These are phyloP conservation scores for Sminthopsis crassicaudata DNA, from an alignment of 2,113 vertebrate genomes.

Conservation along the genomic window DNA sequence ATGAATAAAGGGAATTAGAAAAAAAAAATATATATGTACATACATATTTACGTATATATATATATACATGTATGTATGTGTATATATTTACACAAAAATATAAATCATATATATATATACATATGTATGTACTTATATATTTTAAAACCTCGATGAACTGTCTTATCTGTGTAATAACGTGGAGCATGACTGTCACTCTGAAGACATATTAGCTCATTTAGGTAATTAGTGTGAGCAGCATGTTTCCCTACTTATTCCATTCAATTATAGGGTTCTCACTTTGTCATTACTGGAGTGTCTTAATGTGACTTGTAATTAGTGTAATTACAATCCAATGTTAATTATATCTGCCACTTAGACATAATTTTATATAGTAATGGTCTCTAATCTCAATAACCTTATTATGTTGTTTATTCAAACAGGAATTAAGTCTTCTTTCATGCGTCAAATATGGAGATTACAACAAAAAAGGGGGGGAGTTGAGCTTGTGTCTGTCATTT, in stretches of 20 bases:
- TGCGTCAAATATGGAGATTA: slow-evolving; percentile 88
- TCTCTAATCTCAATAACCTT: slow-evolving; percentile 89
- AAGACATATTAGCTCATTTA: slow-evolving; percentile 91
- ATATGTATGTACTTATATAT: slow-evolving; percentile 47
- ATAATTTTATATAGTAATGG: slow-evolving; percentile 92
- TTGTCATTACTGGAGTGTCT: slow-evolving; percentile 91
- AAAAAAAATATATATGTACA: slow-evolving; percentile 7
- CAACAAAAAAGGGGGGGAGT: slow-evolving; percentile 69
- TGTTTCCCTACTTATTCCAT: slow-evolving; percentile 90
- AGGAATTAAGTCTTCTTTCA: slow-evolving; percentile 91
- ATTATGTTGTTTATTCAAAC: slow-evolving; percentile 91
- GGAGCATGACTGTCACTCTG: slow-evolving; percentile 87
- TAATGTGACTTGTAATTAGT: slow-evolving; percentile 94
- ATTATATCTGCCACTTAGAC: slow-evolving; percentile 92
- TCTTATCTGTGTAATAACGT: slow-evolving; percentile 86
- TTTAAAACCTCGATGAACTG: slow-evolving; percentile 81
- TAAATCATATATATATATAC: slow-evolving; percentile 54
- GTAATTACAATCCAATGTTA: slow-evolving; percentile 95
- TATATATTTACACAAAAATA: background rate
- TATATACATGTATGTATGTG: slow-evolving; percentile 49
- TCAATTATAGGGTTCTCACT: slow-evolving; percentile 91
- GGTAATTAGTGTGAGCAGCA: slow-evolving; percentile 90
- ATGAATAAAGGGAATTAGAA: slow-evolving; percentile 81
- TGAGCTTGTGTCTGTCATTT: slow-evolving; percentile 82
- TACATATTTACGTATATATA: too few relatives aligned